Percentiles rank a stretch among this genome's conserved stretches.
These are phyloP conservation scores for Paramormyrops kingsleyae DNA, from an alignment of 2,113 vertebrate species.

Conservation along the genomic window DNA sequence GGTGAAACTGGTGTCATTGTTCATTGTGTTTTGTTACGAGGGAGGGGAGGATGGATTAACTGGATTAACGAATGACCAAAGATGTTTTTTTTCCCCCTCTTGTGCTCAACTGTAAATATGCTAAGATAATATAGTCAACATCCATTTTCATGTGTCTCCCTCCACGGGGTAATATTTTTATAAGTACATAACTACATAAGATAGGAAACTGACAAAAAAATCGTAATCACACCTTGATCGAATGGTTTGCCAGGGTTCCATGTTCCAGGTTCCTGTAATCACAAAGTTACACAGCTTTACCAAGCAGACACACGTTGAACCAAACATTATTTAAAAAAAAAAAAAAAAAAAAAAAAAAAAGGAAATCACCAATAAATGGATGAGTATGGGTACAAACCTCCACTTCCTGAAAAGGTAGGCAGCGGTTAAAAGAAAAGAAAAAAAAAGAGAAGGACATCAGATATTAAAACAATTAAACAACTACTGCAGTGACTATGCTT, in stretches of 20 bases:
- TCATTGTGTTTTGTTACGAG: background rate
- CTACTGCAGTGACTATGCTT: background rate
- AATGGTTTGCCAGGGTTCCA: slow-evolving; percentile 87
- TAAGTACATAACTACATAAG: background rate
- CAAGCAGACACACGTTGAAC: slow-evolving; percentile 18
- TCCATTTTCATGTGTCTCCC: background rate
- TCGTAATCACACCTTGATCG: slow-evolving; percentile 76
- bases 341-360: slow-evolving; percentile 29
- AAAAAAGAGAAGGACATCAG: slow-evolving; percentile 45
- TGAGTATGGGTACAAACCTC: slow-evolving; percentile 69
- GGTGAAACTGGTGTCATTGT: background rate
- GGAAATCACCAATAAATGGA: background rate
- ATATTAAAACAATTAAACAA: slow-evolving; percentile 8
- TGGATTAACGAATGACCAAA: background rate
- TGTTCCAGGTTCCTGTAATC: slow-evolving; percentile 67
- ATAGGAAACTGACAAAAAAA: background rate
- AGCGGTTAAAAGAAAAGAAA: slow-evolving; percentile 51
- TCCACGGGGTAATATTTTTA: background rate
- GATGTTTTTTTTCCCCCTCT: background rate
- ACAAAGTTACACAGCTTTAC: slow-evolving; percentile 14
- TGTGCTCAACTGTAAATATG: background rate
- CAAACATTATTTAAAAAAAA: slow-evolving; percentile 16
- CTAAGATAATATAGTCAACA: background rate
- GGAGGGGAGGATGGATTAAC: background rate
- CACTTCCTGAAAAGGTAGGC: slow-evolving; percentile 72